Evolutionary conservation across 2,888 invertebrate genomes (phyloP).

Genomic region (Noctua pronuba): DNA sequence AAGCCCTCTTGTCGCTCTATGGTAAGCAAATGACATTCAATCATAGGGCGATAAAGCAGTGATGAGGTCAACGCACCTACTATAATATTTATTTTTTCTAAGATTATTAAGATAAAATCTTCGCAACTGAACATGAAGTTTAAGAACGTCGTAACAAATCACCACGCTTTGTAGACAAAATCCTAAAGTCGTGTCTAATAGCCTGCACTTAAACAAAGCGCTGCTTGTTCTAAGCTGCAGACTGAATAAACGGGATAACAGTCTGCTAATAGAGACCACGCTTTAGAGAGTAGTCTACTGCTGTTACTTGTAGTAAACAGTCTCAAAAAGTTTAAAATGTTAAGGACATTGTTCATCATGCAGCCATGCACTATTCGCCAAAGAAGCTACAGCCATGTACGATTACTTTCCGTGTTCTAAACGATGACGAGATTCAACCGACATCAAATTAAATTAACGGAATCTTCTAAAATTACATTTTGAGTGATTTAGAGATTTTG

Average conservation of each 20-base stretch:
- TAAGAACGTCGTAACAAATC: conserved; percentile 20
- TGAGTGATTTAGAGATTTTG: neutral
- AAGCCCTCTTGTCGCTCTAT: neutral
- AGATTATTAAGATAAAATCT: neutral
- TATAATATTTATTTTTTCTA: neutral
- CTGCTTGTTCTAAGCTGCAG: conserved; percentile 21
- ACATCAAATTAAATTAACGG: neutral
- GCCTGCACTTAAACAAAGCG: conserved; percentile 27
- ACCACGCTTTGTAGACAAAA: conserved; percentile 12
- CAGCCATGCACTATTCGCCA: neutral
- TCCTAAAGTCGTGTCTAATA: conserved; percentile 34
- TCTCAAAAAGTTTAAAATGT: neutral
- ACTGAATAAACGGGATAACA: conserved; percentile 15
- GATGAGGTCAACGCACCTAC: neutral
- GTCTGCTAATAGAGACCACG: conserved; percentile 20
- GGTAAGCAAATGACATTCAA: neutral
- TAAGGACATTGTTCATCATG: neutral
- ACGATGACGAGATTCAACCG: neutral
- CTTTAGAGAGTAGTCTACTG: neutral
- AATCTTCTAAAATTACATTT: neutral
- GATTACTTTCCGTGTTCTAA: neutral
- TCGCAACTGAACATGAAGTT: neutral
- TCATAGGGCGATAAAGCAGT: neutral
- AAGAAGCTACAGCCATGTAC: neutral
- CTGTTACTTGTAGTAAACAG: conserved; percentile 5